Conservation (phyloP, 2,888 invertebrate genomes). For the Bugulina stolonifera region DNA sequence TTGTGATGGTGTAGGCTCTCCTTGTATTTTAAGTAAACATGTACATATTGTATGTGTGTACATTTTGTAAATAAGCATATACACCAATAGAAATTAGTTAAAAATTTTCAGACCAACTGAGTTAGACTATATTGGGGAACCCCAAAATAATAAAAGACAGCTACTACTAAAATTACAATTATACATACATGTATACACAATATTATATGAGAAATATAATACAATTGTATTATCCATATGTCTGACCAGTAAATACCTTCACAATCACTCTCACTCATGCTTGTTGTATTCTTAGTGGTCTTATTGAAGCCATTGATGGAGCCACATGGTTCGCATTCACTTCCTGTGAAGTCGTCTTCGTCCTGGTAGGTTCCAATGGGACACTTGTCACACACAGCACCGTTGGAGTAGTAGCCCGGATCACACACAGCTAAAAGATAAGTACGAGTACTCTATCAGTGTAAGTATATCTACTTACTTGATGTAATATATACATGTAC, state of each 20-base stretch:
- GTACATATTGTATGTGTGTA: too few relatives aligned
- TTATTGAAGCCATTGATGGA: not conserved
- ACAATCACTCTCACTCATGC: not conserved
- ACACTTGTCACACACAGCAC: not conserved
- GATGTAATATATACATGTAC: too few relatives aligned
- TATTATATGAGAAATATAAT: too few relatives aligned
- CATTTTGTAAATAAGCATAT: too few relatives aligned
- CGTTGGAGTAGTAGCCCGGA: not conserved
- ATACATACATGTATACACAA: too few relatives aligned
- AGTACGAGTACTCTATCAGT: not conserved
- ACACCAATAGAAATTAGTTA: too few relatives aligned
- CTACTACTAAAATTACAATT: too few relatives aligned
- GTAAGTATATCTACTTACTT: not conserved
- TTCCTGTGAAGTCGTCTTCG: conserved; percentile 5
- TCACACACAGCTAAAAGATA: conserved; percentile 11
- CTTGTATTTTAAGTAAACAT: too few relatives aligned
- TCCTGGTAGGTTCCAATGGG: conserved; percentile 3
- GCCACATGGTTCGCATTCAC: not conserved
- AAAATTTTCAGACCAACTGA: too few relatives aligned
- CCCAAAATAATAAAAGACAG: too few relatives aligned
- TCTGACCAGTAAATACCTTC: not conserved
- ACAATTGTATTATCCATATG: not conserved
- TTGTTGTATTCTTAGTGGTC: not conserved
- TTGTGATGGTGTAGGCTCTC: too few relatives aligned
- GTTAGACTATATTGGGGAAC: too few relatives aligned